Conservation (phyloP, 1,140 invertebrate species). For the Aphaenogaster ashmeadi region DNA sequence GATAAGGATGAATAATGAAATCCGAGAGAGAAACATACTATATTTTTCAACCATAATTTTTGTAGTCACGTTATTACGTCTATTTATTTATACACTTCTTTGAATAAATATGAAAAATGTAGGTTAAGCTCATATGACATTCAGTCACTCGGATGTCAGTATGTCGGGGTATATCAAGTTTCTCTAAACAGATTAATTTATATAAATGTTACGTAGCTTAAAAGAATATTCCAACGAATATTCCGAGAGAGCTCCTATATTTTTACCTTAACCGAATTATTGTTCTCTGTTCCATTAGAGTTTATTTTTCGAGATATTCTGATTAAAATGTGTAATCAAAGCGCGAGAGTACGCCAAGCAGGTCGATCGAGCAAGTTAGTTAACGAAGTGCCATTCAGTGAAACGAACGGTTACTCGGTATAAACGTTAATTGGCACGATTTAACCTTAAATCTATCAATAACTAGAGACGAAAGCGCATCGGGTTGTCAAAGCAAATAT, state of each 20-base stretch:
- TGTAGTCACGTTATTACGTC: background rate
- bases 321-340: slow-evolving; percentile 48
- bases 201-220: slow-evolving; percentile 15
- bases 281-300: slow-evolving; percentile 22
- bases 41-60: slow-evolving; percentile 24
- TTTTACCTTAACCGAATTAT: slow-evolving; percentile 9
- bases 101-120: background rate
- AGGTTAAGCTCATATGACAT: background rate
- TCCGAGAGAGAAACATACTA: background rate
- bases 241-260: slow-evolving; percentile 4
- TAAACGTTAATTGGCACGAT: slow-evolving; percentile 57
- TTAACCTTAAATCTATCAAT: slow-evolving; percentile 35
- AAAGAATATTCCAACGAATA: slow-evolving; percentile 10
- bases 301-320: slow-evolving; percentile 42
- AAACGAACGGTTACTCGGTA: slow-evolving; percentile 27
- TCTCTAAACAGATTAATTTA: slow-evolving; percentile 32
- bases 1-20: background rate
- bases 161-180: background rate
- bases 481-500: slow-evolving; percentile 5
- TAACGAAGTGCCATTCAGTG: slow-evolving; percentile 61
- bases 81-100: background rate
- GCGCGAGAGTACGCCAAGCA: slow-evolving; percentile 22
- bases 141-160: slow-evolving; percentile 5
- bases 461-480: background rate
- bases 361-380: slow-evolving; percentile 62